phyloP scores from a whole-genome alignment of 2,888 invertebrate species.

The Mamestra brassicae region DNA sequence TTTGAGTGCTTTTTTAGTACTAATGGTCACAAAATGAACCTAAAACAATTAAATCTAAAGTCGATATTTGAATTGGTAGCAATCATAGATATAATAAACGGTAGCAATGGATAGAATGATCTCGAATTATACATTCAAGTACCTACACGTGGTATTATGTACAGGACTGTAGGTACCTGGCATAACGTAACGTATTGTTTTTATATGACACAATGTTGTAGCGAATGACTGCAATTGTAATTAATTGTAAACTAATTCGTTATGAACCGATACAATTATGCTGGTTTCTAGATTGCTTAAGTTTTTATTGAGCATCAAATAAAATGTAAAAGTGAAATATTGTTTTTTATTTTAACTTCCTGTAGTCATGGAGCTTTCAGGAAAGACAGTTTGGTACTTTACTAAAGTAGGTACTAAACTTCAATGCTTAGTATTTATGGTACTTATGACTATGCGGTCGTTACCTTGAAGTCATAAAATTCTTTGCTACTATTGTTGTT shows the following conservation, averaged over 20 bases:
- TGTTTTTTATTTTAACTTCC: slow-evolving; percentile 46
- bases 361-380: neutral
- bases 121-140: neutral
- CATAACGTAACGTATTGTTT: slow-evolving; percentile 21
- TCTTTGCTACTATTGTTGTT: neutral
- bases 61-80: neutral
- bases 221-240: slow-evolving; percentile 5
- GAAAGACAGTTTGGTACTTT: neutral
- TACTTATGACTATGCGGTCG: neutral
- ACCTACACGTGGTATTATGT: neutral
- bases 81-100: no score
- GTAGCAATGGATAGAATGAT: neutral
- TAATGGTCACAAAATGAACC: no score
- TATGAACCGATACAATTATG: slow-evolving; percentile 28
- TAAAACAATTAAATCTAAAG: no score
- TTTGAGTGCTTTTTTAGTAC: no score
- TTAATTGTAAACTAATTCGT: neutral
- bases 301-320: slow-evolving; percentile 56
- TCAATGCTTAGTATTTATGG: neutral
- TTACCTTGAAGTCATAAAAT: neutral
- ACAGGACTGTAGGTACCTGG: slow-evolving; percentile 1
- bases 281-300: slow-evolving; percentile 50
- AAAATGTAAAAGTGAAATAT: slow-evolving; percentile 51
- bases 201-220: slow-evolving; percentile 19
- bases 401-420: neutral